phyloP scores from a whole-genome alignment of 92 coral and sea anemone species.

The Zoanthus solanderi region DNA sequence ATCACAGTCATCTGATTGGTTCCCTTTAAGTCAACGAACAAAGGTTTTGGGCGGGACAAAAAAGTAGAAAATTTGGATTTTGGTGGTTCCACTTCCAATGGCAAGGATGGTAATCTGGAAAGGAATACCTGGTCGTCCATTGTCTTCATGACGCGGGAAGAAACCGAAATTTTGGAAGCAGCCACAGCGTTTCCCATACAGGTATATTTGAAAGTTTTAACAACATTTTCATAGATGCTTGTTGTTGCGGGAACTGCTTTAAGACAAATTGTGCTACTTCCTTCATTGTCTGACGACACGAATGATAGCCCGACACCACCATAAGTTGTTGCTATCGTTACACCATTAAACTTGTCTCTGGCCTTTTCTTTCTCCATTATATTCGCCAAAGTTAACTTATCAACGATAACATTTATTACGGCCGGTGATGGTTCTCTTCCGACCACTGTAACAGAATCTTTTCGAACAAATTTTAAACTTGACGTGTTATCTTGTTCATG shows the following conservation, averaged over 20 bases:
- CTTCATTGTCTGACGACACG: background rate
- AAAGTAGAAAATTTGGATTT: background rate
- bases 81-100: background rate
- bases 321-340: background rate
- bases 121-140: background rate
- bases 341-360: background rate
- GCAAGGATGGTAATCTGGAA: background rate
- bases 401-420: background rate
- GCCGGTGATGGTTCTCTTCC: background rate
- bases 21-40: constrained; percentile 9
- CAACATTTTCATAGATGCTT: background rate
- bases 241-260: constrained; percentile 6
- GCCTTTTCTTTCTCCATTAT: background rate
- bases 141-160: background rate
- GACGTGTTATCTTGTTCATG: background rate
- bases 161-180: background rate
- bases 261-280: background rate
- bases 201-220: background rate
- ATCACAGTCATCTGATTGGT: background rate
- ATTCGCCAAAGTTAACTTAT: background rate
- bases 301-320: background rate
- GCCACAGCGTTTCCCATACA: background rate
- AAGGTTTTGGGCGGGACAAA: background rate
- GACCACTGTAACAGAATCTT: background rate
- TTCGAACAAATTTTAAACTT: background rate